These are phyloP conservation scores for Mobula hypostoma DNA, from an alignment of 2,113 vertebrate genomes.

Conservation along the genomic window DNA sequence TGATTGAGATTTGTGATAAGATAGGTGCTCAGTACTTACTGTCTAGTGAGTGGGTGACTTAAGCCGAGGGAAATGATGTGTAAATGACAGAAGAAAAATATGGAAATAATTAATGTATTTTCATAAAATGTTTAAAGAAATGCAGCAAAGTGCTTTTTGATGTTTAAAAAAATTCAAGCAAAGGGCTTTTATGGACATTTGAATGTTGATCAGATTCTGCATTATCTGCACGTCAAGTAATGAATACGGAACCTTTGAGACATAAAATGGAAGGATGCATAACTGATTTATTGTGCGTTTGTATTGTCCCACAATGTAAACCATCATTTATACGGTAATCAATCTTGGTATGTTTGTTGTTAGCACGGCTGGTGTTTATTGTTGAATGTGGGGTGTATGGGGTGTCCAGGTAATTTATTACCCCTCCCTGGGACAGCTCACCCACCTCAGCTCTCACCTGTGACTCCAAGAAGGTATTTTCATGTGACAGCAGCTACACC, in stretches of 20 bases:
- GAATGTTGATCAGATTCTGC: not conserved
- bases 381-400: not conserved
- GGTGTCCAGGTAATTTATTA: no score
- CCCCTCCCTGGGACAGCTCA: no score
- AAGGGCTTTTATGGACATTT: not conserved
- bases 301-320: not conserved
- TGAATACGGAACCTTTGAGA: conserved; percentile 38
- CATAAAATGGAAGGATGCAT: conserved; percentile 22
- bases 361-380: not conserved
- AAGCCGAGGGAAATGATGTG: not conserved
- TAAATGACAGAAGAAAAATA: not conserved
- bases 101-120: not conserved
- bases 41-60: not conserved
- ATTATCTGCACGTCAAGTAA: conserved; percentile 39
- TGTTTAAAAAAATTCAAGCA: not conserved
- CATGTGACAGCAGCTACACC: no score
- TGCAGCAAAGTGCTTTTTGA: conserved; percentile 32
- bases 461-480: no score
- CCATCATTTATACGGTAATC: not conserved
- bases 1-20: not conserved
- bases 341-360: not conserved
- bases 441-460: no score
- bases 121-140: not conserved
- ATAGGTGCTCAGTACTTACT: not conserved
- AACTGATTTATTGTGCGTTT: conserved; percentile 28